phyloP scores from a whole-genome alignment of 2,888 invertebrate species.

The Ariolimax columbianus region DNA sequence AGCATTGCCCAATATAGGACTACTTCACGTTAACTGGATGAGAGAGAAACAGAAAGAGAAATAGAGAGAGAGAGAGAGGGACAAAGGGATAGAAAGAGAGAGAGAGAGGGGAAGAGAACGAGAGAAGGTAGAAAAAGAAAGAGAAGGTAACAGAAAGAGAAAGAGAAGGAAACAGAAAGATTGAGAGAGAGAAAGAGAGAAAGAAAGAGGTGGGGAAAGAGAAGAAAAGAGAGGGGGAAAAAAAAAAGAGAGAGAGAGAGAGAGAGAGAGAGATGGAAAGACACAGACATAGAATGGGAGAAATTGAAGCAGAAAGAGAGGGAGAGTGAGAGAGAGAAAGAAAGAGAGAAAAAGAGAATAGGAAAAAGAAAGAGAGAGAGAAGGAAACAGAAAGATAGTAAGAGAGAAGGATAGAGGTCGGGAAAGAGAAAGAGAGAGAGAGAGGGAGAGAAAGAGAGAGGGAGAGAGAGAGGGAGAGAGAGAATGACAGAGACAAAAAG shows the following conservation, averaged over 20 bases:
- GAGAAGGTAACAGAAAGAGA: no score
- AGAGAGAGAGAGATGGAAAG: background rate
- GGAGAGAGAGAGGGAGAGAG: background rate
- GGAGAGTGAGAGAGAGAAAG: background rate
- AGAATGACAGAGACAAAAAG: background rate
- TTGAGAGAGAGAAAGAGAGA: no score
- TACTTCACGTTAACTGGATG: no score
- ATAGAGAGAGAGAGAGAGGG: no score
- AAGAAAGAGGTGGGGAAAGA: no score
- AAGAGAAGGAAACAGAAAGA: no score
- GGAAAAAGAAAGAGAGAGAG: background rate
- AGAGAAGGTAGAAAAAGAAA: no score
- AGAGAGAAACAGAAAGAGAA: no score
- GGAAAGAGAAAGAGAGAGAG: background rate
- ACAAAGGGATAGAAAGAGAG: no score
- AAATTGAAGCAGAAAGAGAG: background rate
- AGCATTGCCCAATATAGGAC: no score
- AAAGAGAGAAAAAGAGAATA: background rate
- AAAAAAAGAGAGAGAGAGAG: background rate
- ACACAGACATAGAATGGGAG: background rate
- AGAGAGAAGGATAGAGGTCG: background rate
- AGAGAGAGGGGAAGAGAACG: no score
- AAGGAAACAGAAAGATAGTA: background rate
- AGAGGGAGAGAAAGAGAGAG: background rate
- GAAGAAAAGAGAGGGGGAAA: no score